These are phyloP conservation scores for Craniophora ligustri DNA, from an alignment of 2,888 invertebrate genomes.

Conservation along the genomic window DNA sequence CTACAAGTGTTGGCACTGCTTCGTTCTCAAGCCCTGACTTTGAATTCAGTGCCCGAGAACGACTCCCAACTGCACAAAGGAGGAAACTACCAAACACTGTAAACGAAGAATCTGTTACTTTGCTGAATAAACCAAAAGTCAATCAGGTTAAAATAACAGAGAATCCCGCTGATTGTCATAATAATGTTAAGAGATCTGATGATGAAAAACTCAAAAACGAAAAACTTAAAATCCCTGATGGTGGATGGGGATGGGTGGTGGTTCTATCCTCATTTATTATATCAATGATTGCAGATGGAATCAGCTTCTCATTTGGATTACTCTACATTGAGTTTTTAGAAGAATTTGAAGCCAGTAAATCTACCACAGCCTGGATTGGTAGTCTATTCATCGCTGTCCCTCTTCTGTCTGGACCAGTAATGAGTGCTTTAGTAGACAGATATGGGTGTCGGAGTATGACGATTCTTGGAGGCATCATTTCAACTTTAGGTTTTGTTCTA, in stretches of 20 bases:
- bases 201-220: conserved; percentile 51
- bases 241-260: conserved; percentile 97
- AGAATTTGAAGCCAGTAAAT: conserved; percentile 94
- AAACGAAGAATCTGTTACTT: conserved; percentile 33
- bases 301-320: conserved; percentile 97
- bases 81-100: conserved; percentile 56
- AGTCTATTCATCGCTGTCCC: conserved; percentile 97
- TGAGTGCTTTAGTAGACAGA: conserved; percentile 95
- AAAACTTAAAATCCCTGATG: conserved; percentile 91
- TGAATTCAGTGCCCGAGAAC: conserved; percentile 70
- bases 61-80: conserved; percentile 54
- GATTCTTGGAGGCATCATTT: conserved; percentile 92
- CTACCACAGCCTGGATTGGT: conserved; percentile 96
- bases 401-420: conserved; percentile 94
- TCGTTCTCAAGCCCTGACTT: conserved; percentile 81
- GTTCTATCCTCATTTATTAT: conserved; percentile 95
- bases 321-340: conserved; percentile 94
- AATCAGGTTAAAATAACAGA: conserved; percentile 61
- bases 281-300: conserved; percentile 97
- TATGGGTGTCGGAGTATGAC: conserved; percentile 95
- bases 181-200: conserved; percentile 53
- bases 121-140: conserved; percentile 42
- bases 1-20: conserved; percentile 69
- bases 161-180: conserved; percentile 58
- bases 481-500: conserved; percentile 92